Conservation (phyloP, 2,888 invertebrate species). For the Trisateles emortualis region DNA sequence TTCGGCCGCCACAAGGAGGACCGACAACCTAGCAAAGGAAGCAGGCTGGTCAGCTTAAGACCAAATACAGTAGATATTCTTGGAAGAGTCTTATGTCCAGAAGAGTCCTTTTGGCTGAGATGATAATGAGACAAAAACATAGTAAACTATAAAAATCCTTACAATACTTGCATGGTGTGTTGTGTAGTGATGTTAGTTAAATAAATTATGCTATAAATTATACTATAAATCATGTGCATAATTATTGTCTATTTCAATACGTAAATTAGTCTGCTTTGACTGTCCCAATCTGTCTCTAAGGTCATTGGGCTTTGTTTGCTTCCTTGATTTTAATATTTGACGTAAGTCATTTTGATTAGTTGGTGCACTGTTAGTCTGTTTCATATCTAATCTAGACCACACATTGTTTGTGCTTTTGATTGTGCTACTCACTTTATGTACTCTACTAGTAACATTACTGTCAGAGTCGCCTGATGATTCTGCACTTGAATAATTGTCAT, state of each 20-base stretch:
- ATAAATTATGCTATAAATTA: slow-evolving; percentile 18
- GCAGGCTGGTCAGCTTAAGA: too few relatives aligned
- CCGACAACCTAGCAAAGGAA: too few relatives aligned
- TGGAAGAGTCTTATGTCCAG: too few relatives aligned
- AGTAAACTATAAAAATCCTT: too few relatives aligned
- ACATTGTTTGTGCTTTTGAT: slow-evolving; percentile 78
- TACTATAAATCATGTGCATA: slow-evolving; percentile 60
- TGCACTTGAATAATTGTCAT: slow-evolving; percentile 57
- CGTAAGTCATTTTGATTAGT: slow-evolving; percentile 66
- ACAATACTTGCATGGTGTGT: too few relatives aligned
- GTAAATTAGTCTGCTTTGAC: slow-evolving; percentile 74
- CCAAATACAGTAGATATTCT: too few relatives aligned
- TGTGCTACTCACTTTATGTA: slow-evolving; percentile 74
- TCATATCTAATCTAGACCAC: slow-evolving; percentile 85
- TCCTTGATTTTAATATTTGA: slow-evolving; percentile 70
- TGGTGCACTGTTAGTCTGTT: slow-evolving; percentile 41
- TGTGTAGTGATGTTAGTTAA: too few relatives aligned
- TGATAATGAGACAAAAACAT: too few relatives aligned
- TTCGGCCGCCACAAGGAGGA: too few relatives aligned
- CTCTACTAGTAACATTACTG: slow-evolving; percentile 83
- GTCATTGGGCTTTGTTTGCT: slow-evolving; percentile 66
- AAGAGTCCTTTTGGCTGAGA: too few relatives aligned
- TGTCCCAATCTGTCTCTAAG: slow-evolving; percentile 73
- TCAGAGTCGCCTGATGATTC: slow-evolving; percentile 66
- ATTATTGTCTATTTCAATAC: slow-evolving; percentile 84